phyloP scores from a whole-genome alignment of 2,888 invertebrate genomes.

The Athrips mouffetella region DNA sequence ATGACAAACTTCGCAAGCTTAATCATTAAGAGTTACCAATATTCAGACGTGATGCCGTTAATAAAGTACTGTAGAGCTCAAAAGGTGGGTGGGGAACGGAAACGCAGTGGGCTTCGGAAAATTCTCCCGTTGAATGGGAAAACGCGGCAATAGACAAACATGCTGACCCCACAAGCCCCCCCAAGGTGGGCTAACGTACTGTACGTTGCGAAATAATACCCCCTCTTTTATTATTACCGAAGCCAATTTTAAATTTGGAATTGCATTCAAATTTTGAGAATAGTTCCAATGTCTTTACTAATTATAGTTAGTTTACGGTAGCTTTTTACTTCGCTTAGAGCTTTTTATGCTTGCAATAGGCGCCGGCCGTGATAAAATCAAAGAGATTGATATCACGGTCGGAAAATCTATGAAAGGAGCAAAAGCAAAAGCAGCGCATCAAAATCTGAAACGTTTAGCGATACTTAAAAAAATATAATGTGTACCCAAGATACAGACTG shows the following conservation, averaged over 20 bases:
- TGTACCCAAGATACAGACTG: neutral
- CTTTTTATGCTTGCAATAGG: too few relatives aligned
- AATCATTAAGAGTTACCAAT: slow-evolving; percentile 72
- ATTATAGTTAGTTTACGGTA: too few relatives aligned
- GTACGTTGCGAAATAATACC: slow-evolving; percentile 73
- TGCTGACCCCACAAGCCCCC: slow-evolving; percentile 46
- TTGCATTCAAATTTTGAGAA: slow-evolving; percentile 23
- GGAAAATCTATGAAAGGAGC: too few relatives aligned
- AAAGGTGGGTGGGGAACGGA: slow-evolving; percentile 51
- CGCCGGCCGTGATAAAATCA: too few relatives aligned
- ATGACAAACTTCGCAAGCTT: slow-evolving; percentile 33
- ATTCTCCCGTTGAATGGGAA: slow-evolving; percentile 76
- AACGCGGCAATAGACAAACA: slow-evolving; percentile 77
- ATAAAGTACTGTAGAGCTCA: slow-evolving; percentile 69
- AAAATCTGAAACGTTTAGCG: too few relatives aligned
- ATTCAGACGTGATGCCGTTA: slow-evolving; percentile 75
- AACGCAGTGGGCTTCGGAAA: slow-evolving; percentile 73
- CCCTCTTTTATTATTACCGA: slow-evolving; percentile 44
- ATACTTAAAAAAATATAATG: too few relatives aligned
- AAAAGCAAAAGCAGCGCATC: too few relatives aligned
- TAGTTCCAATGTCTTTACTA: too few relatives aligned
- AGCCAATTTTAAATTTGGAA: slow-evolving; percentile 42
- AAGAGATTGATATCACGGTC: too few relatives aligned
- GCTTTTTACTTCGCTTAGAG: too few relatives aligned
- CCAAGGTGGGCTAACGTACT: slow-evolving; percentile 39